A percentile compares a stretch with the other conserved stretches of the same genome.
Evolutionary conservation across 1,140 invertebrate species (phyloP).

Genomic region (Dreissena rostriformis): DNA sequence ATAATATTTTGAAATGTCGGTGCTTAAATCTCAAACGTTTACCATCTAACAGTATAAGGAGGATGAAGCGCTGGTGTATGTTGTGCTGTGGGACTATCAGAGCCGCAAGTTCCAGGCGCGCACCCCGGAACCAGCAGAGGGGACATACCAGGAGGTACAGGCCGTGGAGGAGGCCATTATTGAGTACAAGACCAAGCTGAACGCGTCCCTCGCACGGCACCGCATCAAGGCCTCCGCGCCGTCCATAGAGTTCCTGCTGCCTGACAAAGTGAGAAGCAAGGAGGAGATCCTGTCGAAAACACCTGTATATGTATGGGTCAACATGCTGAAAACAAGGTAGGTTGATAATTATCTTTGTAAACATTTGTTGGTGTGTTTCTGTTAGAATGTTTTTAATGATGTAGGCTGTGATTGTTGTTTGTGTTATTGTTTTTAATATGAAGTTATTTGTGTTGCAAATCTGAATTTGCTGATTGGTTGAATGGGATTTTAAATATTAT

Average conservation of each 20-base stretch:
- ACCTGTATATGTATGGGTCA: constrained; percentile 74
- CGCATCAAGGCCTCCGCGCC: constrained; percentile 70
- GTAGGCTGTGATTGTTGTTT: no score
- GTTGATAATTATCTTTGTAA: not conserved
- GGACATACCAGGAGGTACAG: constrained; percentile 40
- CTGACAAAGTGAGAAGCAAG: constrained; percentile 67
- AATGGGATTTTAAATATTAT: no score
- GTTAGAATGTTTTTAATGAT: no score
- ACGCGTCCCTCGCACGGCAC: constrained; percentile 69
- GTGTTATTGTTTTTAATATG: no score
- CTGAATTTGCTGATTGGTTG: no score
- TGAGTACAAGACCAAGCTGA: constrained; percentile 66
- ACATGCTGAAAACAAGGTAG: constrained; percentile 73
- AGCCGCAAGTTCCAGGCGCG: constrained; percentile 72
- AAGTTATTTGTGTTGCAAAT: no score
- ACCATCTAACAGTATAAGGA: constrained; percentile 61
- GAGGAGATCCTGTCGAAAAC: constrained; percentile 59
- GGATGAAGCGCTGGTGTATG: constrained; percentile 65
- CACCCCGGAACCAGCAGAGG: constrained; percentile 58
- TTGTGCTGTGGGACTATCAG: constrained; percentile 74
- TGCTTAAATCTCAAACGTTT: no score
- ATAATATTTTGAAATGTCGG: no score
- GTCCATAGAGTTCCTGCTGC: constrained; percentile 71
- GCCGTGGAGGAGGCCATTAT: constrained; percentile 68
- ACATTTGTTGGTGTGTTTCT: not conserved